These are phyloP conservation scores for Spatulosminthurus flaviceps DNA, from an alignment of 2,888 invertebrate species.

Conservation along the genomic window DNA sequence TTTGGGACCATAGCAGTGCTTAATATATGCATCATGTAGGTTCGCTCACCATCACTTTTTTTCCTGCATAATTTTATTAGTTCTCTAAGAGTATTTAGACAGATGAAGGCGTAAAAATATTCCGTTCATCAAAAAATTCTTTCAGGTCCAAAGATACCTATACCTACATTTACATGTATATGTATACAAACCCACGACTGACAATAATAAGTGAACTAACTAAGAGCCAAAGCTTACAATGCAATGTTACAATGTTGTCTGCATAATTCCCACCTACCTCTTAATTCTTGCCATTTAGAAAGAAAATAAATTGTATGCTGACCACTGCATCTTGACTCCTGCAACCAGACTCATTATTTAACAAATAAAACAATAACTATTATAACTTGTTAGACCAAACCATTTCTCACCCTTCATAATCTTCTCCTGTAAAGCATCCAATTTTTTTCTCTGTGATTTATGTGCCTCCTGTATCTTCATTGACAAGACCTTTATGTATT, in stretches of 20 bases:
- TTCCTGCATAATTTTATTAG: background rate
- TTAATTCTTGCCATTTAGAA: background rate
- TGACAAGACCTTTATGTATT: no score
- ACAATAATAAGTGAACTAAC: no score
- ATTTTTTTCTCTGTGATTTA: no score
- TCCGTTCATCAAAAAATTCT: background rate
- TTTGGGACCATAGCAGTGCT: background rate
- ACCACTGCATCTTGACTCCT: background rate
- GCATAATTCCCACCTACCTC: background rate
- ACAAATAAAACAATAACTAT: slow-evolving; percentile 18
- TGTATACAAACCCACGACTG: no score
- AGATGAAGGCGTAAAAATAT: background rate
- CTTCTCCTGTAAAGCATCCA: background rate
- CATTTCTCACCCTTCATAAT: slow-evolving; percentile 18
- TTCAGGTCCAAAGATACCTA: no score
- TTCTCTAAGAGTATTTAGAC: background rate
- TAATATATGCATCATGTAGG: background rate
- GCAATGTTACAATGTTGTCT: no score
- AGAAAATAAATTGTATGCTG: background rate
- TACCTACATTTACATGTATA: no score
- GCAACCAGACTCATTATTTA: background rate
- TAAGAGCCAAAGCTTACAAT: background rate
- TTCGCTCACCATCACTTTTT: background rate
- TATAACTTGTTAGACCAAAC: background rate
- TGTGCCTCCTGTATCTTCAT: no score